Base-by-base conservation (phyloP, 37 sponge, comb jelly and placozoan genomes). In the Spongilla lacustris region DNA sequence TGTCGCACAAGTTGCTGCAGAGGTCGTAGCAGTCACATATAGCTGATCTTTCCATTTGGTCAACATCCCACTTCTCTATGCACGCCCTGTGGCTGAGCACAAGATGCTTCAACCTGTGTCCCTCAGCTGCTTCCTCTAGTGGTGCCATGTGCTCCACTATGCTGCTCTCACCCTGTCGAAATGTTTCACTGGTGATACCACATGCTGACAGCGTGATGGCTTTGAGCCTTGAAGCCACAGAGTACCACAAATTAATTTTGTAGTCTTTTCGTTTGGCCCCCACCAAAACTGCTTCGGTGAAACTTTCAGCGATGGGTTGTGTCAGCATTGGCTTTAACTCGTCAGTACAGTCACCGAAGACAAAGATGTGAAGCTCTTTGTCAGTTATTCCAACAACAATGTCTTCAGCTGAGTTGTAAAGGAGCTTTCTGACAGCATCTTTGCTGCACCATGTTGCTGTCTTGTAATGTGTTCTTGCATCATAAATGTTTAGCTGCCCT, bases 51-150 rank as follows among this genome's bases (percentile, higher is more conserved):
- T 81, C 22, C 48, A 35, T 29, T 13, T 23, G 23, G 12, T 25
- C 28, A 19, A 84, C 90, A 35, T 80, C 79, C 71, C 72, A 84
- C 35, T 28, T 50, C 67, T 71, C 34, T 11, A 89, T 30, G 27
- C 41, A 21, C 48, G 79, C 74, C 24, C 74, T 0, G 50, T 79
- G 58, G 19, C 58, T 58, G 58, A 58, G 58, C 58, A 58, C 58
- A 1, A 58, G 1, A 17, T 58, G 19, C 21, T 17, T 58, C 58
- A 58, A 17, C 58, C 21, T 17, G 58, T 1, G 1, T 10, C 58
- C 21, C 19, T 58, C 19, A 1, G 58, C 58, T 19, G 58, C 58
- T 19, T 58, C 58, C 19, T 17, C 14, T 1, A 58, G 58, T 14
- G 58, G 19, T 17, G 14, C 58, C 19, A 58, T 58, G 58, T 14